These are phyloP conservation scores for Xylophagus ater DNA, from an alignment of 2,888 invertebrate species.

Conservation along the genomic window DNA sequence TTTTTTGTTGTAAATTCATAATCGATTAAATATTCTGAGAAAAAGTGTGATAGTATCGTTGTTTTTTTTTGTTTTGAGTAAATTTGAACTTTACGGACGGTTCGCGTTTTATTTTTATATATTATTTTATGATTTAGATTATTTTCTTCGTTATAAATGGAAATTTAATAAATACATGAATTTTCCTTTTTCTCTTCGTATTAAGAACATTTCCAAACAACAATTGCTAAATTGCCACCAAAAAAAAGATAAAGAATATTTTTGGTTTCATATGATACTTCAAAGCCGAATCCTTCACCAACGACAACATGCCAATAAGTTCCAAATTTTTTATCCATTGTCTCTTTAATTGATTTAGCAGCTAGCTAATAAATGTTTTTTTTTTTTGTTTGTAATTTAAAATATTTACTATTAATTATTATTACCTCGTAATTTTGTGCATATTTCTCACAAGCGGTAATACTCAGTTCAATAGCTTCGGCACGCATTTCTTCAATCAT, in stretches of 20 bases:
- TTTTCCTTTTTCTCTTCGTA: too few relatives aligned
- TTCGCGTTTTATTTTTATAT: too few relatives aligned
- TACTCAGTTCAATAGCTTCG: slow-evolving; percentile 82
- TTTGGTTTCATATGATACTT: slow-evolving; percentile 82
- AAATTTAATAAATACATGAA: too few relatives aligned
- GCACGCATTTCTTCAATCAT: slow-evolving; percentile 88
- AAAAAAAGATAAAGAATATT: slow-evolving; percentile 81
- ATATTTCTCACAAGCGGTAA: slow-evolving; percentile 89
- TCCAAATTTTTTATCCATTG: slow-evolving; percentile 92
- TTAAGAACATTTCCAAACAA: slow-evolving; percentile 80
- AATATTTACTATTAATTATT: too few relatives aligned
- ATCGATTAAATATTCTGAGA: too few relatives aligned
- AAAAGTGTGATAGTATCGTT: too few relatives aligned
- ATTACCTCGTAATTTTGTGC: slow-evolving; percentile 70
- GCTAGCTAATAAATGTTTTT: slow-evolving; percentile 59
- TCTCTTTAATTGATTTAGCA: slow-evolving; percentile 88
- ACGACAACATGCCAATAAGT: slow-evolving; percentile 92
- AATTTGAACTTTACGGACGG: too few relatives aligned
- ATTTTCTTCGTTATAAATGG: too few relatives aligned
- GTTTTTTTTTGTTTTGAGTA: too few relatives aligned
- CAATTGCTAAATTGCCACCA: slow-evolving; percentile 79
- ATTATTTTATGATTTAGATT: too few relatives aligned
- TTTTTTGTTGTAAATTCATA: too few relatives aligned
- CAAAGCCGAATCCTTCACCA: slow-evolving; percentile 91
- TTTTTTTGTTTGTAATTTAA: too few relatives aligned